These are phyloP conservation scores for Amorpha juglandis DNA, from an alignment of 2,888 invertebrate species.

Conservation along the genomic window DNA sequence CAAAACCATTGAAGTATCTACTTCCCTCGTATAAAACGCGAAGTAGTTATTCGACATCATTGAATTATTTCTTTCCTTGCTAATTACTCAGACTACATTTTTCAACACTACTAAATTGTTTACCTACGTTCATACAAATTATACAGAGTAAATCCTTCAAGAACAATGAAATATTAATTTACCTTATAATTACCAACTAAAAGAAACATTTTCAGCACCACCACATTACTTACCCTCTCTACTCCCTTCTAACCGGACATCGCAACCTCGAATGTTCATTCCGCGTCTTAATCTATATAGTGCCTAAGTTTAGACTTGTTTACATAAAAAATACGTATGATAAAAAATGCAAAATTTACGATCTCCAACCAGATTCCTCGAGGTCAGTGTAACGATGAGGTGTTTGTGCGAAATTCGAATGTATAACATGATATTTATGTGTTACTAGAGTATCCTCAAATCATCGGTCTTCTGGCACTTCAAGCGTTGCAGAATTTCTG, in stretches of 20 bases:
- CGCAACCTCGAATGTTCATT: background rate
- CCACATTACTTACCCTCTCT: background rate
- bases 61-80: too few species aligned
- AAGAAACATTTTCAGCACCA: background rate
- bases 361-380: conserved; percentile 1
- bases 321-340: conserved; percentile 6
- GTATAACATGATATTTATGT: too few species aligned
- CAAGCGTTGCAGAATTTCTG: background rate
- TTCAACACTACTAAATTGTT: too few species aligned
- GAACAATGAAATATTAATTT: too few species aligned
- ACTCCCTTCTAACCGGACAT: background rate
- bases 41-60: too few species aligned
- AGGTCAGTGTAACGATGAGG: conserved; percentile 19
- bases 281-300: background rate
- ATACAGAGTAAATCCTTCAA: too few species aligned
- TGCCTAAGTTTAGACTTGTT: background rate
- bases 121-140: too few species aligned
- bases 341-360: conserved; percentile 3
- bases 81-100: too few species aligned
- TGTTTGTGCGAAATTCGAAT: too few species aligned
- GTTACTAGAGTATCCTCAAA: background rate
- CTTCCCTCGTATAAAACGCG: too few species aligned
- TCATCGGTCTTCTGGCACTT: background rate
- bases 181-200: too few species aligned
- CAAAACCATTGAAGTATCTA: too few species aligned